Percentiles rank a stretch among this genome's conserved stretches.
Conservation (phyloP, 2,797 vertebrate genomes). For the Dermochelys coriacea region DNA sequence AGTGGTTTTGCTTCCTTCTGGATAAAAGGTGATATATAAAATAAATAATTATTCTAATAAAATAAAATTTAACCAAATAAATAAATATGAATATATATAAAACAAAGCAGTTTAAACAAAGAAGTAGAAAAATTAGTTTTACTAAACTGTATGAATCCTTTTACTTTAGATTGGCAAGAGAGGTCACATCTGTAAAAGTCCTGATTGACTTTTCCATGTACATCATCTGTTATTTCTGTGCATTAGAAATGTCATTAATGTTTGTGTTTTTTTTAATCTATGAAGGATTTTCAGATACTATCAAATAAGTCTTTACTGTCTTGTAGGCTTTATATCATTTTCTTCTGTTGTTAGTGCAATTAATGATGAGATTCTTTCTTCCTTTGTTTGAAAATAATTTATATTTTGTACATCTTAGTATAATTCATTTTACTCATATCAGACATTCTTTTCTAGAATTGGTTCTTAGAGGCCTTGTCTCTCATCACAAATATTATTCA, state of each 20-base stretch:
- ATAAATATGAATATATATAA: neutral
- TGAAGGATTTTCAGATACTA: constrained; percentile 12
- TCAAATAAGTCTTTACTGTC: neutral
- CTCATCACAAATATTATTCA: neutral
- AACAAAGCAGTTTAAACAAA: neutral
- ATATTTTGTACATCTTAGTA: neutral
- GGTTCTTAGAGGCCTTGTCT: neutral
- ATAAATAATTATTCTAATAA: neutral
- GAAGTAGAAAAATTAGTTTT: neutral
- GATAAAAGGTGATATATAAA: neutral
- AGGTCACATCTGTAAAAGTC: neutral
- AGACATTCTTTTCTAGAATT: neutral
- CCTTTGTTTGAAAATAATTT: constrained; percentile 29
- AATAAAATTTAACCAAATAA: neutral
- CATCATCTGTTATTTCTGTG: neutral
- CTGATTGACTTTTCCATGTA: neutral
- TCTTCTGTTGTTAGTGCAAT: neutral
- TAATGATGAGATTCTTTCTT: constrained; percentile 61
- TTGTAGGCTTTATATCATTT: neutral
- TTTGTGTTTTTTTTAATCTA: constrained; percentile 18
- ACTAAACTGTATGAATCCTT: neutral
- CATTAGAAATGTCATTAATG: neutral
- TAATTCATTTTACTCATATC: neutral
- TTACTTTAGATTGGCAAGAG: neutral
- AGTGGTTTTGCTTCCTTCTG: neutral